Conservation (phyloP, 2,888 invertebrate species). For the Zygogramma bicolorata region DNA sequence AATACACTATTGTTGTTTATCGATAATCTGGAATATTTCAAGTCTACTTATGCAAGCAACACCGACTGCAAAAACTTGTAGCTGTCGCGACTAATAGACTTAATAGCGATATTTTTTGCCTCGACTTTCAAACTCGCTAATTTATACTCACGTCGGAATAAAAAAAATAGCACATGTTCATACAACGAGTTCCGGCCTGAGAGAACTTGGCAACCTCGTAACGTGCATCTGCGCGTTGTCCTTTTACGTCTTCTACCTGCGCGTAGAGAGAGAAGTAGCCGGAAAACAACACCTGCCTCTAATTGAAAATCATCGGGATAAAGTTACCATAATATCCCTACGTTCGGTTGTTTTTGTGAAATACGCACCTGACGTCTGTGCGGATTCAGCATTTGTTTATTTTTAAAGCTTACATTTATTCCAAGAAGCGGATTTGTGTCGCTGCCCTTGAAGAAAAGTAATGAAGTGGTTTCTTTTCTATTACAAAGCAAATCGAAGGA, state of each 20-base stretch:
- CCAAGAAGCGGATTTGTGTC: not conserved
- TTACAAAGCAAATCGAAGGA: not conserved
- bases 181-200: not conserved
- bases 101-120: not conserved
- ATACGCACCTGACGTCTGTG: slow-evolving; percentile 25
- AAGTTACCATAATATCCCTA: slow-evolving; percentile 21
- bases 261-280: slow-evolving; percentile 28
- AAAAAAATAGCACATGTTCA: not conserved
- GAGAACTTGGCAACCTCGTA: slow-evolving; percentile 15
- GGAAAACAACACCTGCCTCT: slow-evolving; percentile 36
- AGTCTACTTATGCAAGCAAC: too few species aligned
- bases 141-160: not conserved
- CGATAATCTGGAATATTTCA: too few species aligned
- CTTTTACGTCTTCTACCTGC: slow-evolving; percentile 34
- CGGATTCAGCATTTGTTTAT: not conserved
- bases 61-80: not conserved
- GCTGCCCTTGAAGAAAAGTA: not conserved
- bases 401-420: not conserved
- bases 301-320: slow-evolving; percentile 40
- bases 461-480: not conserved
- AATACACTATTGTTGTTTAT: too few species aligned
- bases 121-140: not conserved
- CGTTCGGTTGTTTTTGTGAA: slow-evolving; percentile 25
- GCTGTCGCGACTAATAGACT: not conserved
- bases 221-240: slow-evolving; percentile 31